phyloP scores from a whole-genome alignment of 2,797 vertebrate species.

The Enteromius anoplus region DNA sequence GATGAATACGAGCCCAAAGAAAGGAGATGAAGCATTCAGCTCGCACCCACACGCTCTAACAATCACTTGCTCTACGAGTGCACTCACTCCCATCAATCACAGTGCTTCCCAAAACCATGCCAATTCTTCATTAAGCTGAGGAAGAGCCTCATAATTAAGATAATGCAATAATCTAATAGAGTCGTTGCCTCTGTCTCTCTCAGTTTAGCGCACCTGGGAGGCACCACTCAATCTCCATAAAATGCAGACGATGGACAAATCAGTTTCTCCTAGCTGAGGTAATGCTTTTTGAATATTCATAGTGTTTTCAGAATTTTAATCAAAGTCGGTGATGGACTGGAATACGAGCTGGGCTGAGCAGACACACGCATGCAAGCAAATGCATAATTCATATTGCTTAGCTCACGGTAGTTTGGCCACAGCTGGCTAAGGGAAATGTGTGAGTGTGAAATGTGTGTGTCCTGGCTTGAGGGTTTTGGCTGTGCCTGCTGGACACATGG shows the following conservation, averaged over 20 bases:
- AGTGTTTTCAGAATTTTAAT: slow-evolving; percentile 85
- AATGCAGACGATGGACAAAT: slow-evolving; percentile 88
- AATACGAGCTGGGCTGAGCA: slow-evolving; percentile 51
- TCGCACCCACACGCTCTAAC: slow-evolving; percentile 56
- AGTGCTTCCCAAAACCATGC: slow-evolving; percentile 72
- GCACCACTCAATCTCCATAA: slow-evolving; percentile 82
- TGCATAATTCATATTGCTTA: slow-evolving; percentile 85
- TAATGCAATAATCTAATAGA: slow-evolving; percentile 76
- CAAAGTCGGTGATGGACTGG: slow-evolving; percentile 75
- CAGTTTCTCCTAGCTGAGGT: slow-evolving; percentile 77
- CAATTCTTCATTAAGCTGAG: slow-evolving; percentile 78
- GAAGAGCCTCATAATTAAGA: slow-evolving; percentile 82
- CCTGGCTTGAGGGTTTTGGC: slow-evolving; percentile 77
- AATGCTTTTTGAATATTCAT: slow-evolving; percentile 86
- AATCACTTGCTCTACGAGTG: slow-evolving; percentile 36
- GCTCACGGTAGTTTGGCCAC: slow-evolving; percentile 73
- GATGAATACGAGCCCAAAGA: slow-evolving; percentile 62
- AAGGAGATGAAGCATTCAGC: slow-evolving; percentile 75
- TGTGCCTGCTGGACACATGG: slow-evolving; percentile 84
- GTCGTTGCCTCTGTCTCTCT: slow-evolving; percentile 66
- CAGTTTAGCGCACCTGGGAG: slow-evolving; percentile 80
- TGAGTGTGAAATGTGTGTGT: slow-evolving; percentile 52
- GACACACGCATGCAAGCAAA: slow-evolving; percentile 63
- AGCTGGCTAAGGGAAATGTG: slow-evolving; percentile 64
- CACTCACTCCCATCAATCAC: slow-evolving; percentile 69